Base-by-base conservation (phyloP, 2,888 invertebrate species). In the Biston stratarius region DNA sequence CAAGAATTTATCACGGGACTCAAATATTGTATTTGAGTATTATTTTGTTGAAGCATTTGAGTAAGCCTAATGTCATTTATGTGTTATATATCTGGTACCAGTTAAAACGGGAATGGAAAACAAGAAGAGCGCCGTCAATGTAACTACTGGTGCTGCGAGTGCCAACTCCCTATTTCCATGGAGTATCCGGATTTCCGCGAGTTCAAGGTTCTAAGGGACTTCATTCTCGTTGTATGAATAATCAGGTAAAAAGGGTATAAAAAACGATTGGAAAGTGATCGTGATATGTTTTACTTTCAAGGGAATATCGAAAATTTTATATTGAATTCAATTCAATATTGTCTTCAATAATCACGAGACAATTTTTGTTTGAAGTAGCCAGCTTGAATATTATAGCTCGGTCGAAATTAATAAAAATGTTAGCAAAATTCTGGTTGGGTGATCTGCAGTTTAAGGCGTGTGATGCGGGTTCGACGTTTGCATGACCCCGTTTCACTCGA, bases 171-270 rank as follows among this genome's bases (percentile, higher is more conserved):
- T 33, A 52, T 64, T 68, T 64, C 68, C 61, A 55, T 2, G 12
- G 14, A 57, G 56, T 57, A 48, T 58, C 64, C 68, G 68, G 68
- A 69, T 36, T 40, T 69, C 68, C 64, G 57, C 61, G n/a, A 45
- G 40, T 47, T 47, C 64, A 64, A 68, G 64, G 56, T 38, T 63
- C 53, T 36, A 36, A 42, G 58, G 62, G 62, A 59, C 38, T 59
- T 49, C 59, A 10, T 62, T 67, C 59, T 67, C 62, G 59, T 61
- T 48, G 36, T 49, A 52, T 42, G 38, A 40, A 11, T 49, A 24
- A 59, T 36, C 38, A 33, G 24, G 12, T 33, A 49, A 47, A 34
- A 12, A 12, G n/a, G 0, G 49, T 38, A 52, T 14, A 64, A 60
- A 53, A 14, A n/a, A n/a, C 15, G 45, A 48, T 24, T 14, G 12